These are phyloP conservation scores for Euspilapteryx auroguttella DNA, from an alignment of 2,888 invertebrate species.

Conservation along the genomic window DNA sequence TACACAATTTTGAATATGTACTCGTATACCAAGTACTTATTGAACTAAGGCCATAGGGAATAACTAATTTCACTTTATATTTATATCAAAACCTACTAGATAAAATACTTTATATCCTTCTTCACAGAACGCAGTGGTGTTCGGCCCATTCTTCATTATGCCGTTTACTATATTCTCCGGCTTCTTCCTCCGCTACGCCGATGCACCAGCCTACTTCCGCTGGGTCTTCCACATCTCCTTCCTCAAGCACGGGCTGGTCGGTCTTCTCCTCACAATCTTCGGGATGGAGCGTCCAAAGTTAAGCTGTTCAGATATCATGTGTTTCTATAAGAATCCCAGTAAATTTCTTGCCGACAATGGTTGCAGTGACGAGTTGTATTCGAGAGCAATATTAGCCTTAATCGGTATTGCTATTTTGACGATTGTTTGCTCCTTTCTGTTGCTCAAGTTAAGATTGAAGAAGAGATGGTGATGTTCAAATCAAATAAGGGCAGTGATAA, in stretches of 20 bases:
- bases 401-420: conserved; percentile 64
- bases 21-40: no score
- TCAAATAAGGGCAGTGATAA: no score
- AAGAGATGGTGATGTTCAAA: conserved; percentile 38
- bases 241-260: conserved; percentile 86
- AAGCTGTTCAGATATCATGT: conserved; percentile 74
- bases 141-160: conserved; percentile 85
- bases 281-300: conserved; percentile 78
- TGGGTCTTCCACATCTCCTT: conserved; percentile 91
- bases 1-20: no score
- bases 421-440: conserved; percentile 66
- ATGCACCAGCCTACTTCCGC: conserved; percentile 74
- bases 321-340: conserved; percentile 70
- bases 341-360: conserved; percentile 77
- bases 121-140: conserved; percentile 84
- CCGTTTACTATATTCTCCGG: conserved; percentile 92
- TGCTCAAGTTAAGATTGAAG: conserved; percentile 67
- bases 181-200: conserved; percentile 83
- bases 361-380: conserved; percentile 68
- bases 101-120: no score
- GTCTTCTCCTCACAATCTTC: conserved; percentile 78
- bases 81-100: no score
- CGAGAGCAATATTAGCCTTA: conserved; percentile 66
- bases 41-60: no score
- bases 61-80: no score